Base-by-base conservation (phyloP, 2,888 invertebrate species). In the Arge pagana region DNA sequence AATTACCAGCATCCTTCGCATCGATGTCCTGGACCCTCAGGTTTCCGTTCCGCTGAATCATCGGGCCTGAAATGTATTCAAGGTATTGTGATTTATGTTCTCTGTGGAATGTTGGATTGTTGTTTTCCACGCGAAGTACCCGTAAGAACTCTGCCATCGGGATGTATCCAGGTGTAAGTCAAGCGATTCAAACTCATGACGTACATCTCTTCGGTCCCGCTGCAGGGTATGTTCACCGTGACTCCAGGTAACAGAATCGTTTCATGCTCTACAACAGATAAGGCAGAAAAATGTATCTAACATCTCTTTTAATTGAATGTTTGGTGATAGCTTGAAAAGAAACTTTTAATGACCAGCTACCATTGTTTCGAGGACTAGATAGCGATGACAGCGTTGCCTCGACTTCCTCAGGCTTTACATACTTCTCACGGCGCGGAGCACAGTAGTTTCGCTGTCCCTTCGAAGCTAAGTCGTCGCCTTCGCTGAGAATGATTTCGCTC, bases 181-280 rank as follows among this genome's bases (percentile, higher is more conserved):
- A 66, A 64, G 36, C 60, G 56, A 50, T 55, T 64, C 21, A 64
- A 60, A 28, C 63, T 66, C 26, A 65, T 54, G 64, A 65, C 64
- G 8, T 61, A 61, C 36, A 65, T 56, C 30, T 65, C 66, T 18
- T 66, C 45, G n/a, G 35, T 23, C 8, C 24, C 35, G 58, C 63
- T 66, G 48, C 69, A 70, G 1, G 68, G 70, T 40, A 70, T 52
- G 45, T 64, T 64, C n/a, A 70, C 57, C 53, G 65, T 65, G 40
- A 60, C 58, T 23, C 68, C 70, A n/a, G 69, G 66, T 33, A 69
- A 55, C 0, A 64, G 63, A 41, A 68, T 50, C 10, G 66, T 58
- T 49, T 67, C 65, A 35, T 58, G 59, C 37, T 64, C 67, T 67
- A 45, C 11, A 55, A 57, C 7, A 18, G 4, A 26, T 13, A 15